Evolutionary conservation across 2,888 invertebrate species (phyloP), one percentile per base, ranked within the genome.

Genomic region (Uloborus plumipes): DNA sequence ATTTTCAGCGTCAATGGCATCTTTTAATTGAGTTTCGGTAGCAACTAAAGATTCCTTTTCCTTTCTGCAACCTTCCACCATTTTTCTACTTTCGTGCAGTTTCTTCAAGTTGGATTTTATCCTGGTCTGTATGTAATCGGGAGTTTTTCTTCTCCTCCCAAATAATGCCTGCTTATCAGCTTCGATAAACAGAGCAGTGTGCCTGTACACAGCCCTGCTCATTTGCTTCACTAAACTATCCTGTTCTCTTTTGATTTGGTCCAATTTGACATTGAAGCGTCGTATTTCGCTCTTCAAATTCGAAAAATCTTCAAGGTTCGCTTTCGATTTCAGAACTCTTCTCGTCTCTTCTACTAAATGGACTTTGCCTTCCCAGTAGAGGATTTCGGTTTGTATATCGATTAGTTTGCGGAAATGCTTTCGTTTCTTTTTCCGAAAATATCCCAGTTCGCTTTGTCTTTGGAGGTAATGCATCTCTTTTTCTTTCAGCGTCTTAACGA

Each of bases 101-200:
- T 76, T 82, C 20, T 65, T 76, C n/a, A 53, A 47, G 15, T 71
- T 53, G 26, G 66, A 22, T 61, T 76, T 72, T 47, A 76, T 82
- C 65, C 62, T 76, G n/a, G 66, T 82, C 9, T 66, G 65, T 18
- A 82, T 53, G 72, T 72, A 82, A 13, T 82, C 71, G 26, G 75
- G 70, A 18, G 82, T 61, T 55, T 66, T 76, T 49, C 61, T 75
- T 31, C 72, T 82, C 49, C 70, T 76, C 16, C 76, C 82, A 61
- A 71, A 72, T n/a, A 82, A 53, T 15, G 66, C 50, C 39, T 82
- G 82, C n/a, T 76, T 82, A 61, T 82, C 76, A 61, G 82, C 82
- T 66, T 82, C 76, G 20, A 82, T 59, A 62, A 75, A 82, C 11
- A 82, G 58, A 53, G 22, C 61, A 20, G 82, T 72, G 31, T 82